Evolutionary conservation across 2,888 invertebrate species (phyloP).

Genomic region (Trachelus tabidus): DNA sequence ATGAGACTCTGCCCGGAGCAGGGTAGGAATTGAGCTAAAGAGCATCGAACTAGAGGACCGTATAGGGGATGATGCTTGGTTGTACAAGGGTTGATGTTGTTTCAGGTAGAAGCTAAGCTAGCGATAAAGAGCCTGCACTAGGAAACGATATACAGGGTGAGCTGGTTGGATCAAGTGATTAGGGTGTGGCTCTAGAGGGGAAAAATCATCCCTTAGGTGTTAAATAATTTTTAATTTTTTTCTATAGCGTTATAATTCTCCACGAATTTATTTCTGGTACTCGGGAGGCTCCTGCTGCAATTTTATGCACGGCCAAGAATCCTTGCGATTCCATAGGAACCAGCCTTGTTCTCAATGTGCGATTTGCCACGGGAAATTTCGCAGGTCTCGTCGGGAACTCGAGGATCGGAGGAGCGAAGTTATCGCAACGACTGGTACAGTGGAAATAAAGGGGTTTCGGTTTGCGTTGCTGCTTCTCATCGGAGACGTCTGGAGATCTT

Average conservation of each 20-base stretch:
- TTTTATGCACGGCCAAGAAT: too few species aligned
- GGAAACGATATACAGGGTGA: background rate
- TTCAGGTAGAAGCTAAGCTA: background rate
- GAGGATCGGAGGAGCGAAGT: background rate
- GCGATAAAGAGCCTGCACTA: background rate
- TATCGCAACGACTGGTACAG: background rate
- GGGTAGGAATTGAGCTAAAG: background rate
- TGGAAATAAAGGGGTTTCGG: background rate
- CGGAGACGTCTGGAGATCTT: background rate
- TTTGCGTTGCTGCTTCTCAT: background rate
- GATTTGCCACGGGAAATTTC: background rate
- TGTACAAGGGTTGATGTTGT: background rate
- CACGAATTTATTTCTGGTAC: background rate
- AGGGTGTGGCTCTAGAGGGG: background rate
- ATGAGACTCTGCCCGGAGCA: constrained; percentile 32
- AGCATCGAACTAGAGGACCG: background rate
- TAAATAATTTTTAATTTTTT: background rate
- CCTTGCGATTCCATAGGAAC: too few species aligned
- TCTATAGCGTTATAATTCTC: background rate
- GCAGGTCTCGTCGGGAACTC: background rate
- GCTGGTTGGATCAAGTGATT: background rate
- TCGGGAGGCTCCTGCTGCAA: too few species aligned
- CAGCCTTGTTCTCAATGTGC: background rate
- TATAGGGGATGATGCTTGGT: background rate
- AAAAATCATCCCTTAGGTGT: too few species aligned